These are phyloP conservation scores for Brassicogethes aeneus DNA, from an alignment of 2,888 invertebrate genomes.

Conservation along the genomic window DNA sequence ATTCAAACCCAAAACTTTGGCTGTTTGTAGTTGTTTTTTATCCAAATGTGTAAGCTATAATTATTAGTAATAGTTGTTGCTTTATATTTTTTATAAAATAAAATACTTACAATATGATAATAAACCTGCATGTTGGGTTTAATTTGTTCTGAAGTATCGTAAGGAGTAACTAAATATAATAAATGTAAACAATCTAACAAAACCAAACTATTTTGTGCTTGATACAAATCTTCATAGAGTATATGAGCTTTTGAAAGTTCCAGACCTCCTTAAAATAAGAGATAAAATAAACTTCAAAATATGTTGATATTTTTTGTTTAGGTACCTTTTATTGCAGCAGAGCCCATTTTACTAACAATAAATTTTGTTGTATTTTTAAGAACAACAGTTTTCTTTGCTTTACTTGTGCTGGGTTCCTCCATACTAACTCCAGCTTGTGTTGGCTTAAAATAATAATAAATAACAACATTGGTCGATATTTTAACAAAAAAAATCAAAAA, in stretches of 20 bases:
- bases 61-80: not conserved
- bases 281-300: constrained; percentile 6
- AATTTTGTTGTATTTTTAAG: constrained; percentile 28
- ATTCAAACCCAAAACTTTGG: constrained; percentile 66
- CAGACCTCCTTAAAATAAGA: constrained; percentile 58
- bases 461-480: no score
- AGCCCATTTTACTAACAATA: constrained; percentile 59
- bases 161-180: constrained; percentile 77
- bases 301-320: constrained; percentile 4
- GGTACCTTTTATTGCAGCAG: constrained; percentile 71
- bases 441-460: no score
- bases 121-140: constrained; percentile 46
- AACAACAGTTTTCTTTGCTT: constrained; percentile 22
- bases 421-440: no score
- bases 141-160: constrained; percentile 53
- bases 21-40: constrained; percentile 57
- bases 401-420: no score
- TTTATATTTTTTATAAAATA: constrained; percentile 1
- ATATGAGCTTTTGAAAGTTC: constrained; percentile 61
- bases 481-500: no score
- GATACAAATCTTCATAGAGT: constrained; percentile 65
- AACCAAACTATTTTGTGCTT: constrained; percentile 67
- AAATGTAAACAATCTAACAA: constrained; percentile 77
- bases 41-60: constrained; percentile 55
- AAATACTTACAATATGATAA: constrained; percentile 49